These are phyloP conservation scores for Odontothrips loti DNA, from an alignment of 2,888 invertebrate species.

Conservation along the genomic window DNA sequence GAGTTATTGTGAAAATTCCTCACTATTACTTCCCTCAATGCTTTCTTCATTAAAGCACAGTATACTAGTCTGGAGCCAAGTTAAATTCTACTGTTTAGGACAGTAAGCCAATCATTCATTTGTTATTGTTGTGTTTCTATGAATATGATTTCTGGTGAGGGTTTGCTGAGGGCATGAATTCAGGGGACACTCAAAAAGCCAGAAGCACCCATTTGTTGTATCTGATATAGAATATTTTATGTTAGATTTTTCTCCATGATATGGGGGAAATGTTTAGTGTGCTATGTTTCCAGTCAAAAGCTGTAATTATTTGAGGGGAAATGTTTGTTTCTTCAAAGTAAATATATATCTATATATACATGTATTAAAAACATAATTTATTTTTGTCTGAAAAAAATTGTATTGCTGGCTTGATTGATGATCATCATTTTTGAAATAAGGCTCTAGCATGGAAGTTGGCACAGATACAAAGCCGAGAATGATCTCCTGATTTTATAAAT, in stretches of 20 bases:
- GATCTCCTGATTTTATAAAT: too few relatives aligned
- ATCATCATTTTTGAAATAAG: neutral
- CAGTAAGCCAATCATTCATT: neutral
- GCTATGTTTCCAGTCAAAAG: slow-evolving; percentile 3
- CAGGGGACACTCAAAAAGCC: neutral
- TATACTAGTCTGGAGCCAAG: slow-evolving; percentile 5
- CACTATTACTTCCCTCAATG: neutral
- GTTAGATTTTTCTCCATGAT: neutral
- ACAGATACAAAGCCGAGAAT: neutral
- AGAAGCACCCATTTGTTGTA: neutral
- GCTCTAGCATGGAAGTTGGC: neutral
- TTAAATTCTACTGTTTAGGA: neutral
- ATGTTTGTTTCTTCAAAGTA: neutral
- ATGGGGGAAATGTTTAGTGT: neutral
- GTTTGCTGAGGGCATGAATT: neutral
- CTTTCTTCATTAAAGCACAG: neutral
- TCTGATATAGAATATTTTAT: neutral
- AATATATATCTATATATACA: neutral
- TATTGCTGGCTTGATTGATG: neutral
- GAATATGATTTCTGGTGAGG: neutral
- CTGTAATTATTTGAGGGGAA: neutral
- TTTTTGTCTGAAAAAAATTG: slow-evolving; percentile 15
- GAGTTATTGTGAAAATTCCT: neutral
- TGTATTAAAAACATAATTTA: slow-evolving; percentile 5
- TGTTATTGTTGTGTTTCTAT: slow-evolving; percentile 9